These are phyloP conservation scores for Hirtodrosophila trivittata DNA, from an alignment of 2,888 invertebrate genomes.

Conservation along the genomic window DNA sequence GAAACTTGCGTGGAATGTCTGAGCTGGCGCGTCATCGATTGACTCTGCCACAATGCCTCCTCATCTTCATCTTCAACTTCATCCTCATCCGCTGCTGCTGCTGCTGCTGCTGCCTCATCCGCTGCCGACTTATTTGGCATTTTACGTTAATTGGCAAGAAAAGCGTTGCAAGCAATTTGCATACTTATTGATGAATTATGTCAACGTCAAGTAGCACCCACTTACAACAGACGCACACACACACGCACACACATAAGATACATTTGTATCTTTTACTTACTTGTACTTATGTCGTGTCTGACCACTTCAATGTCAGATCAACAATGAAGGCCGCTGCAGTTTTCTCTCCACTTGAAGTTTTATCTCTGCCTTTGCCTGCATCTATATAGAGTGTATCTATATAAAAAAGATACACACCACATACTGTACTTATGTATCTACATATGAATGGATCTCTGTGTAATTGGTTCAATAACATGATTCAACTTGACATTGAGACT, in stretches of 20 bases:
- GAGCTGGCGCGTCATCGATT: conserved; percentile 68
- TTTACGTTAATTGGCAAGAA: conserved; percentile 70
- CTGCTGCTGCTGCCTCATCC: conserved; percentile 10
- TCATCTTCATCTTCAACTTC: conserved; percentile 16
- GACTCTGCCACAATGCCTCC: conserved; percentile 34
- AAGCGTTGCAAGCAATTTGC: conserved; percentile 57
- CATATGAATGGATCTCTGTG: conserved; percentile 36
- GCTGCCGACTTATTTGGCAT: conserved; percentile 57
- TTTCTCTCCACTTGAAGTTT: conserved; percentile 50
- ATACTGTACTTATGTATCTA: conserved; percentile 12
- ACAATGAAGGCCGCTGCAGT: conserved; percentile 62
- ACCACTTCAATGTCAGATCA: conserved; percentile 71
- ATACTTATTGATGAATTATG: conserved; percentile 69
- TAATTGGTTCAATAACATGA: conserved; percentile 77
- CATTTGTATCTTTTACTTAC: conserved; percentile 11
- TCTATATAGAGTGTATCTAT: conserved; percentile 3
- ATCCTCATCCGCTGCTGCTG: conserved; percentile 15
- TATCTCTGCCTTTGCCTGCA: conserved; percentile 36
- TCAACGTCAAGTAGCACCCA: conserved; percentile 48
- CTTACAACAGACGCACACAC: conserved; percentile 10
- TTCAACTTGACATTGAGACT: conserved; percentile 74
- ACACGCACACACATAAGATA: conserved; percentile 5
- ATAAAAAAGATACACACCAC: conserved; percentile 6
- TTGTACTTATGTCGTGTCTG: conserved; percentile 24
- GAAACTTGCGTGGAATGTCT: conserved; percentile 64